These are phyloP conservation scores for Trichonephila inaurata DNA, from an alignment of 1,140 invertebrate species.

Conservation along the genomic window DNA sequence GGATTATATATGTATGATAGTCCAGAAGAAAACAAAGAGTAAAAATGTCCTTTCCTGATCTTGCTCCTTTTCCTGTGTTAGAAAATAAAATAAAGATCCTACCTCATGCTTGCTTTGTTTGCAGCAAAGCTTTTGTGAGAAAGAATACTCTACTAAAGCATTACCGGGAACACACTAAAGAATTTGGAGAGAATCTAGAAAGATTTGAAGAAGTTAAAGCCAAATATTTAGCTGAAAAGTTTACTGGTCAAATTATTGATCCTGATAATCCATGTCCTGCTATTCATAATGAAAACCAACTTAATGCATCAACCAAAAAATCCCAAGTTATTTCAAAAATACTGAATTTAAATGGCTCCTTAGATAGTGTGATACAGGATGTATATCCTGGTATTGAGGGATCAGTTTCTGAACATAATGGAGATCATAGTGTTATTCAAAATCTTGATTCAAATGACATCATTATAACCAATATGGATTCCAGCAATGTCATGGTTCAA, in stretches of 20 bases:
- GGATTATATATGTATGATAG: not conserved
- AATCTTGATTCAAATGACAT: slow-evolving; percentile 74
- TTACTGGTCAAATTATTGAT: not conserved
- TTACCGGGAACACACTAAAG: slow-evolving; percentile 65
- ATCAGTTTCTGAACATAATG: slow-evolving; percentile 30
- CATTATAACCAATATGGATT: slow-evolving; percentile 50
- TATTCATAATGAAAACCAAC: not conserved
- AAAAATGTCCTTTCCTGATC: slow-evolving; percentile 28
- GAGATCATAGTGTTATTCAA: slow-evolving; percentile 67
- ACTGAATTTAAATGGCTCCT: slow-evolving; percentile 30
- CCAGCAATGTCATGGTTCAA: slow-evolving; percentile 66
- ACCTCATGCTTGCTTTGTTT: slow-evolving; percentile 73
- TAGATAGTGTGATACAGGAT: not conserved
- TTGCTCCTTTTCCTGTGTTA: slow-evolving; percentile 41
- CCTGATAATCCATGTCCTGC: not conserved
- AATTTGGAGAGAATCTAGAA: slow-evolving; percentile 64
- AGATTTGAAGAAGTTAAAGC: slow-evolving; percentile 50
- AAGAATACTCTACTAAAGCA: slow-evolving; percentile 74
- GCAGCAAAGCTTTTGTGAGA: slow-evolving; percentile 72
- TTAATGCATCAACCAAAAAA: not conserved
- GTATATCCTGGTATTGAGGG: not conserved
- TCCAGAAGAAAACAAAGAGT: not conserved
- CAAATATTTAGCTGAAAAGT: slow-evolving; percentile 59
- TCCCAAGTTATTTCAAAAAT: not conserved
- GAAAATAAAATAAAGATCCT: slow-evolving; percentile 74